Percentiles rank a stretch among this genome's conserved stretches.
Conservation (phyloP, 1,140 invertebrate genomes). For the Theocolax elegans region DNA sequence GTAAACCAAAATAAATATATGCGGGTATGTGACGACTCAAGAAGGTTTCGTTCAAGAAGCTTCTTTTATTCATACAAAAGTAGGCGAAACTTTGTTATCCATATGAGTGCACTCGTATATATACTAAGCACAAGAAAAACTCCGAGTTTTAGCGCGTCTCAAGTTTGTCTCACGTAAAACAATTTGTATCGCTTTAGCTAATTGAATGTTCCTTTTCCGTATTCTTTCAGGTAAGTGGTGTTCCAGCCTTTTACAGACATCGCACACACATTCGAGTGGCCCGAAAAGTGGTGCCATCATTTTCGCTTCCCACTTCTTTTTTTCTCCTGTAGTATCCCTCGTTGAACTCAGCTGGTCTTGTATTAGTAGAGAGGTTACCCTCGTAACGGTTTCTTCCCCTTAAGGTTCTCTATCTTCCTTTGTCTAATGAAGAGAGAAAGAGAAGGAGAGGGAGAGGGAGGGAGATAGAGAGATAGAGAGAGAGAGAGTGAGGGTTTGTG, state of each 20-base stretch:
- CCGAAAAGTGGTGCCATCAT: constrained; percentile 15
- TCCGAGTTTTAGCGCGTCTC: too few species aligned
- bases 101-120: too few species aligned
- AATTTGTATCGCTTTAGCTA: constrained; percentile 53
- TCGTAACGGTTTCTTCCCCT: too few species aligned
- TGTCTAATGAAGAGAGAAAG: not conserved
- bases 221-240: constrained; percentile 56
- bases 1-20: too few species aligned
- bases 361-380: too few species aligned
- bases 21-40: too few species aligned
- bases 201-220: constrained; percentile 52
- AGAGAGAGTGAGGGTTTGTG: not conserved
- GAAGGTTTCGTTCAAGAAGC: too few species aligned
- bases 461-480: too few species aligned
- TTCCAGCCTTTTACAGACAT: constrained; percentile 9
- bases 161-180: constrained; percentile 32
- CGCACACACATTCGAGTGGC: too few species aligned
- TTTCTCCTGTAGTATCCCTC: constrained; percentile 17
- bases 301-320: constrained; percentile 27
- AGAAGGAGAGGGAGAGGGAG: not conserved
- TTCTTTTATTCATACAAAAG: too few species aligned
- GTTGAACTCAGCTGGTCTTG: not conserved
- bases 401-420: not conserved
- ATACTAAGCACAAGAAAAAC: too few species aligned
- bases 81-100: too few species aligned